Evolutionary conservation across 2,888 invertebrate species (phyloP), one percentile per base, ranked within the genome.

Genomic region (Micoletzkya japonica): DNA sequence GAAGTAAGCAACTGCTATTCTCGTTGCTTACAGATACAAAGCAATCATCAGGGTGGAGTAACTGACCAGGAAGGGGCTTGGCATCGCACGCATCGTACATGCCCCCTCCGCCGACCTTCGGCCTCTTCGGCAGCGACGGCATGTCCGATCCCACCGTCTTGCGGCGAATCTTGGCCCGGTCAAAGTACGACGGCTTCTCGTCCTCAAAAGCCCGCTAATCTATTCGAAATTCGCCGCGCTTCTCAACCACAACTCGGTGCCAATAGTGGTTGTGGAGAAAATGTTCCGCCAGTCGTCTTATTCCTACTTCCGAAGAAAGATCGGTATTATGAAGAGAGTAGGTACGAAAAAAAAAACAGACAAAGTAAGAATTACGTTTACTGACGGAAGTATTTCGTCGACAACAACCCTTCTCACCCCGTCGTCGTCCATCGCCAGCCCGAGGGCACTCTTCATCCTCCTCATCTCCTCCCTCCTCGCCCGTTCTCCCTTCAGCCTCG

Each of bases 361-460:
- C n/a, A n/a, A n/a, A n/a, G n/a, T n/a, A n/a, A n/a, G n/a, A n/a
- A n/a, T n/a, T n/a, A n/a, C n/a, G n/a, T n/a, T n/a, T n/a, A n/a
- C n/a, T n/a, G n/a, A n/a, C n/a, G n/a, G n/a, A n/a, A n/a, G n/a
- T n/a, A n/a, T n/a, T n/a, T n/a, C n/a, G n/a, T n/a, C n/a, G n/a
- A n/a, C n/a, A n/a, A n/a, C n/a, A n/a, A n/a, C n/a, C n/a, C n/a
- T n/a, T n/a, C 39, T 36, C 58, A 58, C 58, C 50, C 34, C 37
- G 49, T 68, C 70, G 26, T 56, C 61, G 2, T 57, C 58, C 74
- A 86, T 87, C 71, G 87, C 87, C 6, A 91, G 85, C 0, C 91
- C 91, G 86, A 90, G 91, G 85, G 90, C 91, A 77, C 90, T 89
- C 86, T 91, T 91, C 30, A 92, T 85, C n/a, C 90, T 87, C 6